Conservation (phyloP, 2,888 invertebrate genomes). For the Chymomyza procnemis region DNA sequence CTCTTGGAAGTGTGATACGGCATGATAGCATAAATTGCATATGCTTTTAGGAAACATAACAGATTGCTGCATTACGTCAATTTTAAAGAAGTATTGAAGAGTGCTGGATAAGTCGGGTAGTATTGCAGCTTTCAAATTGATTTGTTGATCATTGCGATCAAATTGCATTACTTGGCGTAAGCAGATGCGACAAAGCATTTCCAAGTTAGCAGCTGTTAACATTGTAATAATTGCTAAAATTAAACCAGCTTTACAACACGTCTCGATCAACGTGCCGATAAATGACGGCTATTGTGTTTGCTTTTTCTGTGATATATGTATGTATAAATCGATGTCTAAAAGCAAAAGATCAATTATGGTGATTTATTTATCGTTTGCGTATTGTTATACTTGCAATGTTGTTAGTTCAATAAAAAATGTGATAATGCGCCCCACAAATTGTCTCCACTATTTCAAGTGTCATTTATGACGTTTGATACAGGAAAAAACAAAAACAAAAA, state of each 20-base stretch:
- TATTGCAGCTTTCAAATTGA: slow-evolving; percentile 41
- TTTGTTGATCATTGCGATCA: slow-evolving; percentile 23
- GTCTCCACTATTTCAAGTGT: not conserved
- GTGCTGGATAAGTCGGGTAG: slow-evolving; percentile 55
- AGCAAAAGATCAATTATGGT: not conserved
- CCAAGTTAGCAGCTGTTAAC: slow-evolving; percentile 54
- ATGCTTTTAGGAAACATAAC: slow-evolving; percentile 59
- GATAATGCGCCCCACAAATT: not conserved
- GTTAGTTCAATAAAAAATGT: not conserved
- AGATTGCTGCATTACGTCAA: slow-evolving; percentile 57
- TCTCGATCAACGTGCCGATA: not conserved
- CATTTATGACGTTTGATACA: too few species aligned
- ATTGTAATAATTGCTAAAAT: slow-evolving; percentile 28
- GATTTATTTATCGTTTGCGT: not conserved
- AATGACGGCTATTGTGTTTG: not conserved
- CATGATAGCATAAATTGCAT: slow-evolving; percentile 64
- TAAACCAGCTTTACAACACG: not conserved
- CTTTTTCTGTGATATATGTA: not conserved
- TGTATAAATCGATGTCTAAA: not conserved
- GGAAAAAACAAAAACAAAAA: too few species aligned
- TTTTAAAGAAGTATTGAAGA: slow-evolving; percentile 56
- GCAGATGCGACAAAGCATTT: slow-evolving; percentile 69
- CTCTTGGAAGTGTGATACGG: slow-evolving; percentile 61
- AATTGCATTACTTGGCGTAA: slow-evolving; percentile 48
- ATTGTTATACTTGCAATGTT: too few species aligned